Evolutionary conservation across 2,888 invertebrate species (phyloP), one percentile per base, ranked within the genome.

Genomic region (Dynastes tityus): DNA sequence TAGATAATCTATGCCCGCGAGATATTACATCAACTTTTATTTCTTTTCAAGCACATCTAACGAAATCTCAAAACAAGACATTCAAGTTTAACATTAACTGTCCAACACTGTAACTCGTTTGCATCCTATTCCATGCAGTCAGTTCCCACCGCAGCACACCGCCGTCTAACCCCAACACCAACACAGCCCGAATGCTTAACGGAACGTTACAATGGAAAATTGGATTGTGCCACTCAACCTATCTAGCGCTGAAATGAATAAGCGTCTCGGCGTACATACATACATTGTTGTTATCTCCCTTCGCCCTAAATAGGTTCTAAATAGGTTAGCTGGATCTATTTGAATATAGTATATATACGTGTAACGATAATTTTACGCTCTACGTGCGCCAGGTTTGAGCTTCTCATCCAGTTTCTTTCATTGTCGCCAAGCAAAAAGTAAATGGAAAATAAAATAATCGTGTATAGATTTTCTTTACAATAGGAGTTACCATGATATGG

Each of bases 281-380:
- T 58, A 2, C 55, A 16, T 8, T 22, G 55, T 58, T 55, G 22
- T 58, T 22, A 16, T 58, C 8, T 5, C 16, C 2, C 16, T 58
- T 22, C 55, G 55, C 6, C 45, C 45, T 8, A 8, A n/a, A n/a
- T 63, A 11, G 61, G 37, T 4, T n/a, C 22, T 65, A 65, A 65
- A 67, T 67, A 67, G 65, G 65, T 67, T 67, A 65, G 40, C 65
- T 16, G 37, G n/a, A 37, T 67, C 22, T 22, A 40, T 45, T 58
- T 58, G n/a, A 55, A 55, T 55, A n/a, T 55, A 22, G 22, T 22
- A 22, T 16, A 40, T 40, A 40, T 65, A 16, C 22, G 16, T 45
- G 22, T 67, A 45, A 45, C 22, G 65, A 67, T 67, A 40, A 67
- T 67, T 67, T 67, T 45, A 45, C 40, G 65, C 37, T 45, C n/a